Evolutionary conservation across 2,113 vertebrate genomes (phyloP), one percentile per base, ranked within the genome.

Genomic region (Hystrix cristata): DNA sequence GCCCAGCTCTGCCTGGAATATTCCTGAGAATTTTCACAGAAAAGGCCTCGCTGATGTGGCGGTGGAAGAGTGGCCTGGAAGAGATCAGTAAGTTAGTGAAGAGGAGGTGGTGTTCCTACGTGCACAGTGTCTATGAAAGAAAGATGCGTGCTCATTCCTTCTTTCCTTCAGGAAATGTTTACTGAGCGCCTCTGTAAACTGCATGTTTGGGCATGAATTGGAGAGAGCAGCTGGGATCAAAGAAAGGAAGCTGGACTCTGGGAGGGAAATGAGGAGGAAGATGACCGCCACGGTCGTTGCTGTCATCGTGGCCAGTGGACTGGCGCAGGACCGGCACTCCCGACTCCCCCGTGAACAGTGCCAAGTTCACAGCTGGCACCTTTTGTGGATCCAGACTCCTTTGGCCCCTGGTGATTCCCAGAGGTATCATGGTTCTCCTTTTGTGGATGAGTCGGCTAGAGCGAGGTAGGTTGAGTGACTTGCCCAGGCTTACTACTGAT

Each of bases 1-100:
- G 31, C 13, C 21, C 19, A 16, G 59, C 95, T 88, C 92, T 90
- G 69, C 93, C 88, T 78, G 43, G 25, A 78, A 69, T 71, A 71
- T 65, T 88, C n/a, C 51, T 55, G 23, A 74, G 51, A 34, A 34
- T 57, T 81, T 90, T 82, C n/a, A 60, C 13, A 57, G 84, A 48
- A 84, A 83, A 90, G 15, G 8, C 9, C 31, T 7, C 21, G 6
- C 62, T 64, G 65, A 43, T 18, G 48, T 74, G 46, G 9, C 62
- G 34, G 12, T 65, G 48, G 19, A 81, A 29, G 10, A 80, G 9
- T 79, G 29, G 71, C 16, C 82, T 87, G n/a, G 10, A 34, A 51
- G 87, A 53, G 55, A 62, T 14, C 53, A 82, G 27, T 48, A 34
- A 78, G 27, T 60, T 14, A 48, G 25, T 43, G 16, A 69, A 80